Evolutionary conservation across 2,797 vertebrate genomes (phyloP), one percentile per base, ranked within the genome.

Genomic region (Myotis planiceps): DNA sequence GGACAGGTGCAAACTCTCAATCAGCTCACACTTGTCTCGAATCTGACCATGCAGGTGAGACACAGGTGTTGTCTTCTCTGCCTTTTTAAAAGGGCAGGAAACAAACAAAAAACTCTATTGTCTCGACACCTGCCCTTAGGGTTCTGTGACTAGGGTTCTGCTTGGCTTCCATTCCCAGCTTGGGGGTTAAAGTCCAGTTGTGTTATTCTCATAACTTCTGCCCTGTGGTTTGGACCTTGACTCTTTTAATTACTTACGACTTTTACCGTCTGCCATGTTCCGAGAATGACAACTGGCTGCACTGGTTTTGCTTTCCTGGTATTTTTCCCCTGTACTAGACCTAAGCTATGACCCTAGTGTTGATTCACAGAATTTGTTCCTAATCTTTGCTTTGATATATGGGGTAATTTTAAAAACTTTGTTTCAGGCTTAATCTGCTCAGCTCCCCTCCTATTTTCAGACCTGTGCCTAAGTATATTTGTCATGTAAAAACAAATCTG

Each of bases 321-420:
- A 18, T 51, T 68, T 34, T 14, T 3, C 18, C 29, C 32, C 45
- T 84, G 12, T 72, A 27, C 34, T 92, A 51, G 51, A 19, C 32
- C 14, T 91, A 18, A 8, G 9, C 25, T 69, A 45, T 65, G 58
- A 76, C 16, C 55, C 42, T 74, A n/a, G 63, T 74, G 29, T 69
- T 96, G 68, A 91, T 53, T 91, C 47, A 45, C 14, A 83, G 53
- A 81, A 47, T 9, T 78, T 94, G 29, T 2, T 58, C 63, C 21
- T 88, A 95, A 75, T 84, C 68, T 96, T 88, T 91, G 49, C 1
- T 80, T 47, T 89, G 49, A 83, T 74, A 23, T 84, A n/a, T 25
- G 2, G 25, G 19, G 10, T 91, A 63, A 60, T 86, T 76, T 29
- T 1, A 2, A 88, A 90, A 71, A 86, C 49, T 19, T 23, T 47